Evolutionary conservation across 2,888 invertebrate species (phyloP), one percentile per base, ranked within the genome.

Genomic region (Caenorhabditis sp.): DNA sequence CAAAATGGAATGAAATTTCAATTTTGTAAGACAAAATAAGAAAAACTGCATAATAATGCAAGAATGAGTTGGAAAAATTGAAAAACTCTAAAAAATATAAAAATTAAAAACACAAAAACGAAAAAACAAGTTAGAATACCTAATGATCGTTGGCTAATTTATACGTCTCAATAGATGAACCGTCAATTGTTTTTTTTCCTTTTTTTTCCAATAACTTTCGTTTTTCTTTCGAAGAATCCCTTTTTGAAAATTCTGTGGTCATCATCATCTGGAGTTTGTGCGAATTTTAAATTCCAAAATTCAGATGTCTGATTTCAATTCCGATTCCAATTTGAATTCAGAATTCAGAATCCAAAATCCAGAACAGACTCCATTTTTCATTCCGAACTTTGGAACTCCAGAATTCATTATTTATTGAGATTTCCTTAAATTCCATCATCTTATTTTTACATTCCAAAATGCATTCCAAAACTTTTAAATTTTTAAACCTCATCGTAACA

Each of bases 301-400:
- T 47, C 72, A 74, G 64, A 74, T 74, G 64, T 50, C 64, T 65
- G 65, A 56, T 64, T 67, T 55, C 44, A 32, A 9, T 6, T 2
- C 4, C 26, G 26, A 28, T 60, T 50, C 51, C 67, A 40, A 40
- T 60, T 20, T 18, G n/a, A n/a, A n/a, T n/a, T 32, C 58, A 67
- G 65, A 58, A 67, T 65, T 47, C 72, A 74, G 64, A 74, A 65
- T 74, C 56, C 64, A 64, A 64, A 56, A 65, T 67, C 60, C 44
- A 32, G 32, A 32, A 2, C 4, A 55, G 26, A 28, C 67, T 50
- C 51, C 67, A 40, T 51, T 60, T 20, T 18, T 6, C 18, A 11
- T 32, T 28, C 22, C 44, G 50, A 67, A 53, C 74, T 35, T 47
- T 5, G 18, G 76, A 76, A 76, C 68, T 53, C 50, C 18, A 47